A percentile compares a stretch with the other conserved stretches of the same genome.
phyloP scores from a whole-genome alignment of 2,888 invertebrate genomes.

The Meganola albula region DNA sequence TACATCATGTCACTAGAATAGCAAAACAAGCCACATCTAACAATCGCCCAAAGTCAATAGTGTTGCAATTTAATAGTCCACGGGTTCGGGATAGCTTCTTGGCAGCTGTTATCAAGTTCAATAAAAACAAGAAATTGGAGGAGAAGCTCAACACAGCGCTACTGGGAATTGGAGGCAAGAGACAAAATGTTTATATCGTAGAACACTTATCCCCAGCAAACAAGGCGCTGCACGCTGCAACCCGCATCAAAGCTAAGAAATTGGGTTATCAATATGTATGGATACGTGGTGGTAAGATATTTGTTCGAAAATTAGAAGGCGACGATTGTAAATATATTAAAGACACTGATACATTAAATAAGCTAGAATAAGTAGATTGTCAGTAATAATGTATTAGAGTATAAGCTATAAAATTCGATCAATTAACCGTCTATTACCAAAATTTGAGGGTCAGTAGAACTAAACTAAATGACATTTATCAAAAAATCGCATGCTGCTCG shows the following conservation, averaged over 20 bases:
- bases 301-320: not conserved
- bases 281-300: not conserved
- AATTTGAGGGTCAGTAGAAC: too few species aligned
- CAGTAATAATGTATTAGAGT: too few species aligned
- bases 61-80: not conserved
- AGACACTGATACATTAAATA: too few species aligned
- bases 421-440: too few species aligned
- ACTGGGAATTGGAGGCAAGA: slow-evolving; percentile 1
- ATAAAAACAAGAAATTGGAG: not conserved
- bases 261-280: not conserved
- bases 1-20: not conserved
- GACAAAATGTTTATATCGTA: not conserved
- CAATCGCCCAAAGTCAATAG: not conserved
- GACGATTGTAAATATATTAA: too few species aligned
- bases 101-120: not conserved
- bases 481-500: too few species aligned
- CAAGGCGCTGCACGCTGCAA: not conserved
- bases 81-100: not conserved
- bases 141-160: not conserved
- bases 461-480: too few species aligned
- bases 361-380: too few species aligned
- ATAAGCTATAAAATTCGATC: too few species aligned
- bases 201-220: not conserved
- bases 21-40: not conserved
- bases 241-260: not conserved